Evolutionary conservation across 2,797 vertebrate species (phyloP), one percentile per base, ranked within the genome.

Genomic region (Silurus aristotelis): DNA sequence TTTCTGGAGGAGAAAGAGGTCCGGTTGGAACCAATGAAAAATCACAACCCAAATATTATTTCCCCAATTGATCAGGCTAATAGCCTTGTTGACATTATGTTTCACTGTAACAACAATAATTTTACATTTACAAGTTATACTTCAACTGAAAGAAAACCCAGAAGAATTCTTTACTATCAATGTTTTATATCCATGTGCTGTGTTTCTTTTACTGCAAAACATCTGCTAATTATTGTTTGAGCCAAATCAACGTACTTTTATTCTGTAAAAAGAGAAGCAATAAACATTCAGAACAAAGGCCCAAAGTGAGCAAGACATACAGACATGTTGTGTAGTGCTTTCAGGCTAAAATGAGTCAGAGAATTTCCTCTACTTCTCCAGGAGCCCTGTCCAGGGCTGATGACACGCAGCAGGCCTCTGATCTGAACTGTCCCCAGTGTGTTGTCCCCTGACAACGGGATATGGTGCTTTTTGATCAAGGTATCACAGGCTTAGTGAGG

Each of bases 221-320:
- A 88, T 81, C 83, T 83, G 80, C 79, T 78, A 77, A 48, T 70
- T 82, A 75, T 72, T 52, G 61, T 67, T 68, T 81, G 66, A 27
- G 73, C 43, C 38, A 64, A 86, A 85, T 76, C 76, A 83, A 56
- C 84, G 84, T 61, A 66, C 83, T 64, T 79, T 31, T 58, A 38
- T 85, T 84, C 81, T 48, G 52, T 60, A 22, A 58, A 55, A 85
- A 79, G 68, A 84, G 87, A 80, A 70, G 82, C 73, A 84, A 85
- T 84, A 90, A 88, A 89, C 83, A 83, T 77, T 90, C 66, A 72
- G 83, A 76, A 82, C 27, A n/a, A 83, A 78, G 31, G 64, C 81
- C 80, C 87, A 88, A 75, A 75, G 55, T 7, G 55, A 20, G 83
- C 76, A 70, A 89, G 76, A 83, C 84, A 84, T 84, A 70, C 86